Evolutionary conservation across 2,888 invertebrate species (phyloP).

Genomic region (Biston stratarius): DNA sequence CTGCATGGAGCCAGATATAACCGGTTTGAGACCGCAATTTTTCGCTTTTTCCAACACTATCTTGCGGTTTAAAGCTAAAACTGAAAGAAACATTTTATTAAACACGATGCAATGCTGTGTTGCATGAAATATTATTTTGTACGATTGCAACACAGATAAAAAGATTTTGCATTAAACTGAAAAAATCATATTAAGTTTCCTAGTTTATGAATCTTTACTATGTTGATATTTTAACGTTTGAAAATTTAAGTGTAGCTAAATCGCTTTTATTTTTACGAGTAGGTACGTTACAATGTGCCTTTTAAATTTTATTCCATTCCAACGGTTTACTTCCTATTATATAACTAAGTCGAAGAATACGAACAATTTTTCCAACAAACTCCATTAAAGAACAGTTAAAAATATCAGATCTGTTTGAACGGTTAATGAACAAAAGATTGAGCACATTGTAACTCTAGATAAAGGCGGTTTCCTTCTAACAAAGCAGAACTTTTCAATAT

Average conservation of each 20-base stretch:
- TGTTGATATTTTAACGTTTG: too few species aligned
- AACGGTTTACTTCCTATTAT: constrained; percentile 4
- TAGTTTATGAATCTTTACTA: too few species aligned
- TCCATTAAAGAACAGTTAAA: constrained; percentile 43
- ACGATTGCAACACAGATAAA: constrained; percentile 1
- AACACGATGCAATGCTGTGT: constrained; percentile 47
- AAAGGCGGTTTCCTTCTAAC: constrained; percentile 62
- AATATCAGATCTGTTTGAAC: constrained; percentile 42
- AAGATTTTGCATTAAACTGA: not conserved
- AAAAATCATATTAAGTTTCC: not conserved
- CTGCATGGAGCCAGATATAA: constrained; percentile 67
- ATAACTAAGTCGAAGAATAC: constrained; percentile 7
- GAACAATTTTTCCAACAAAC: constrained; percentile 35
- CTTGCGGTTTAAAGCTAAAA: too few species aligned
- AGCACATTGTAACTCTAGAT: constrained; percentile 55
- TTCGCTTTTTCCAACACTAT: constrained; percentile 61
- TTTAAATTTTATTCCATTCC: not conserved
- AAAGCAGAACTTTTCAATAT: constrained; percentile 79
- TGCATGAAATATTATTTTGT: constrained; percentile 39
- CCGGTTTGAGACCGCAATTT: constrained; percentile 65
- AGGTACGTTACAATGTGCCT: too few species aligned
- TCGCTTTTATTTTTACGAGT: too few species aligned
- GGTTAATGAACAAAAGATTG: constrained; percentile 55
- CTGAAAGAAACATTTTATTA: constrained; percentile 59
- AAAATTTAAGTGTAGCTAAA: too few species aligned